Percentiles rank a stretch among this genome's conserved stretches.
Evolutionary conservation across 2,888 invertebrate genomes (phyloP).

Genomic region (Dilophus febrilis): DNA sequence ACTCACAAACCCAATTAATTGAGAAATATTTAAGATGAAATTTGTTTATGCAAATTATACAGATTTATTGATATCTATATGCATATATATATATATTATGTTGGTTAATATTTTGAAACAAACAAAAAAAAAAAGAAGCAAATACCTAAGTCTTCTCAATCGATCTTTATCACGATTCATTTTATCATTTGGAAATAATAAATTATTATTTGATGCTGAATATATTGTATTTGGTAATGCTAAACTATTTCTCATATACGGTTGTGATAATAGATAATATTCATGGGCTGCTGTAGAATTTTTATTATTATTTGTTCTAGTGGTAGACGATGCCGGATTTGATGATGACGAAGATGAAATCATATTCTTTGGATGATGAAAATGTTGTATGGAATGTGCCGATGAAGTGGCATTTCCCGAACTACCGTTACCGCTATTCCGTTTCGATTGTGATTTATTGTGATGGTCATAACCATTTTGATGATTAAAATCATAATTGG

Average conservation of each 20-base stretch:
- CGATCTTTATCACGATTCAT: slow-evolving; percentile 26
- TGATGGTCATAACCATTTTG: no score
- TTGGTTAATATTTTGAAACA: no score
- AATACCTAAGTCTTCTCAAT: background rate
- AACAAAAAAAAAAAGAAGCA: no score
- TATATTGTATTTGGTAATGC: slow-evolving; percentile 1
- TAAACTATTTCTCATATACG: slow-evolving; percentile 3
- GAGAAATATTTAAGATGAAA: no score
- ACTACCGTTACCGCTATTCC: slow-evolving; percentile 1
- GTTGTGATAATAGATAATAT: slow-evolving; percentile 2
- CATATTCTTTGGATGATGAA: slow-evolving; percentile 3
- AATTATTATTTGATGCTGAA: slow-evolving; percentile 7
- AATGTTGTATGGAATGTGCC: background rate
- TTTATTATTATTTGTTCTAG: slow-evolving; percentile 34
- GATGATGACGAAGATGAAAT: slow-evolving; percentile 17
- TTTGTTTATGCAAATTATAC: no score
- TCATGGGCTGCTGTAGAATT: slow-evolving; percentile 25
- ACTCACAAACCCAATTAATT: no score
- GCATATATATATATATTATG: no score
- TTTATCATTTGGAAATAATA: slow-evolving; percentile 21
- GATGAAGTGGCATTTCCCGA: slow-evolving; percentile 7
- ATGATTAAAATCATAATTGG: no score
- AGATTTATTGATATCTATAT: no score
- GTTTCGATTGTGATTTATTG: no score
- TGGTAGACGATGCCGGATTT: slow-evolving; percentile 32